phyloP scores from a whole-genome alignment of 2,888 invertebrate species.

The Antitype chi region DNA sequence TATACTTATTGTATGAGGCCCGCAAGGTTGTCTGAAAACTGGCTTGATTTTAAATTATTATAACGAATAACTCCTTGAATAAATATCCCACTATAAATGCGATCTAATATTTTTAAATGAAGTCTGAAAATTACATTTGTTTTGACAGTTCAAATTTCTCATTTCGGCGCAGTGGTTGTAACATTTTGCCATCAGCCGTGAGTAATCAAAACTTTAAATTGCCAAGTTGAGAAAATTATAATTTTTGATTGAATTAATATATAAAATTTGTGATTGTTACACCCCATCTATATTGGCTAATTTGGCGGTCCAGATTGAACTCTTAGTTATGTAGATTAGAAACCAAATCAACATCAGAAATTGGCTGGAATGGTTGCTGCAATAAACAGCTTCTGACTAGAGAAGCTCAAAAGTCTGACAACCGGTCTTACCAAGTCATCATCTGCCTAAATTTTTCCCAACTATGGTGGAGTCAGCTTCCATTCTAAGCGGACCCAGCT shows the following conservation, averaged over 20 bases:
- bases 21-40: neutral
- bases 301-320: neutral
- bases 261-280: slow-evolving; percentile 22
- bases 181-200: slow-evolving; percentile 17
- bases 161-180: neutral
- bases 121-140: slow-evolving; percentile 17
- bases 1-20: no score
- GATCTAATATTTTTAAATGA: slow-evolving; percentile 8
- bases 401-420: neutral
- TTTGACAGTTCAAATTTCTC: slow-evolving; percentile 17
- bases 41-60: neutral
- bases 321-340: neutral
- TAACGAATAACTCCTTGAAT: slow-evolving; percentile 8
- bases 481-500: no score
- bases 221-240: slow-evolving; percentile 6
- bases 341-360: neutral
- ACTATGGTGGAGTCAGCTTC: no score
- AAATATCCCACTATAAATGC: slow-evolving; percentile 4
- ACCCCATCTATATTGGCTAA: neutral
- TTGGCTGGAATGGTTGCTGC: neutral
- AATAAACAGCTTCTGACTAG: neutral
- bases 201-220: slow-evolving; percentile 48
- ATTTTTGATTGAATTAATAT: slow-evolving; percentile 26
- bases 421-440: neutral
- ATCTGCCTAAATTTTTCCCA: no score